A percentile compares a stretch with the other conserved stretches of the same genome.
phyloP scores from a whole-genome alignment of 2,797 vertebrate genomes.

The Smutsia gigantea region DNA sequence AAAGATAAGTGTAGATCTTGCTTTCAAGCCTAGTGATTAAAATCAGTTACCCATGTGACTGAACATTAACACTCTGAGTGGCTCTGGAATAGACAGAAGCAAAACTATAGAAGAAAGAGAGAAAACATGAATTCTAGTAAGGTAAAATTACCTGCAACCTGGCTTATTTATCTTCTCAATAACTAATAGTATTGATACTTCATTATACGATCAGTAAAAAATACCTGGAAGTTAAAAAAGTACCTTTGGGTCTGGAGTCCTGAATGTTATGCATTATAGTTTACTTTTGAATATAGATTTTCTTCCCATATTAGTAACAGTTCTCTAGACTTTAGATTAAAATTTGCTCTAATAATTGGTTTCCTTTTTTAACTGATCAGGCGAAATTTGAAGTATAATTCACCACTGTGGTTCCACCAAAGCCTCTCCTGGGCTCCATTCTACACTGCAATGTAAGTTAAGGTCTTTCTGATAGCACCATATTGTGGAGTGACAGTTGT shows the following conservation, averaged over 20 bases:
- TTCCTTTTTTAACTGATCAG: neutral
- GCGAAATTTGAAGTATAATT: neutral
- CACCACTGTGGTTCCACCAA: neutral
- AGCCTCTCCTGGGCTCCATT: neutral
- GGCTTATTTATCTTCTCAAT: neutral
- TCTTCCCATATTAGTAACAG: neutral
- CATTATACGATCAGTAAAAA: neutral
- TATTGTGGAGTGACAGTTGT: neutral
- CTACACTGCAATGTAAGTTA: neutral
- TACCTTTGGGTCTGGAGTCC: neutral
- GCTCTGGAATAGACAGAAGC: neutral
- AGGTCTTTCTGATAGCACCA: neutral
- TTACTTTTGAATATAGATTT: neutral
- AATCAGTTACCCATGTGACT: neutral
- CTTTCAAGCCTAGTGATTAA: neutral
- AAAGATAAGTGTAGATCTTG: slow-evolving; percentile 5
- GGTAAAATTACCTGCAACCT: neutral
- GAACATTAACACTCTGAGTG: neutral
- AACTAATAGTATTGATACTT: neutral
- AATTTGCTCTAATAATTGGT: neutral
- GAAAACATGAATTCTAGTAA: neutral
- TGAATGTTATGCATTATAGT: neutral
- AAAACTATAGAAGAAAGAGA: neutral
- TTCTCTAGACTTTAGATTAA: slow-evolving; percentile 25
- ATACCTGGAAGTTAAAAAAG: neutral